Conservation (phyloP, 2,888 invertebrate genomes). For the Sminthurides aquaticus region DNA sequence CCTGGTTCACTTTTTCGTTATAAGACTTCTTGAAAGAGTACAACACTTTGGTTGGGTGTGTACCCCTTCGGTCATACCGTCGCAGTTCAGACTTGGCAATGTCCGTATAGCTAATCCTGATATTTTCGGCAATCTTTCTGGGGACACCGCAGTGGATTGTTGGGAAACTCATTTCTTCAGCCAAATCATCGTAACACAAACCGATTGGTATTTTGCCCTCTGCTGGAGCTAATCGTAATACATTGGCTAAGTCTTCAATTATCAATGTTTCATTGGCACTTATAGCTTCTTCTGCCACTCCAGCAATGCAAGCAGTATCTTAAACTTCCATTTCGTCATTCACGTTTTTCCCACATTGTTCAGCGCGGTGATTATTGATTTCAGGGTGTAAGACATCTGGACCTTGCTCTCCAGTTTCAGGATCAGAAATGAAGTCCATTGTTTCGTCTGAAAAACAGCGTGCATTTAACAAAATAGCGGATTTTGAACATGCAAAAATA, state of each 20-base stretch:
- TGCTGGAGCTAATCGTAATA: constrained; percentile 22
- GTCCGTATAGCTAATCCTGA: constrained; percentile 19
- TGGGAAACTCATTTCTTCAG: constrained; percentile 28
- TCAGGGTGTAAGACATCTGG: too few species aligned
- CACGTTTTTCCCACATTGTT: too few species aligned
- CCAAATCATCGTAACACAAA: constrained; percentile 14
- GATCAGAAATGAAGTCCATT: too few species aligned
- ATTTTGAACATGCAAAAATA: too few species aligned
- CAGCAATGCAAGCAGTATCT: not conserved
- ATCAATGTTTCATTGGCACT: not conserved
- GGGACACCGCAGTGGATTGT: constrained; percentile 25
- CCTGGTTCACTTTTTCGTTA: constrained; percentile 11
- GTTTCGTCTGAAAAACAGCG: too few species aligned
- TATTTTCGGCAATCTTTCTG: constrained; percentile 11
- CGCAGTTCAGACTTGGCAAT: constrained; percentile 25
- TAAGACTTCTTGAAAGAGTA: constrained; percentile 13
- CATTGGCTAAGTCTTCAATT: not conserved
- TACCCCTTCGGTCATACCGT: constrained; percentile 17
- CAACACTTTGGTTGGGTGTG: constrained; percentile 14
- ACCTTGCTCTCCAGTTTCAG: too few species aligned
- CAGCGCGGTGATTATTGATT: too few species aligned
- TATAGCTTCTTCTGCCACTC: too few species aligned
- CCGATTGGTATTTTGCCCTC: constrained; percentile 24
- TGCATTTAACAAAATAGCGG: too few species aligned
- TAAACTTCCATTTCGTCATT: not conserved